Conservation (phyloP, 2,797 vertebrate species). For the Tamandua tetradactyla region DNA sequence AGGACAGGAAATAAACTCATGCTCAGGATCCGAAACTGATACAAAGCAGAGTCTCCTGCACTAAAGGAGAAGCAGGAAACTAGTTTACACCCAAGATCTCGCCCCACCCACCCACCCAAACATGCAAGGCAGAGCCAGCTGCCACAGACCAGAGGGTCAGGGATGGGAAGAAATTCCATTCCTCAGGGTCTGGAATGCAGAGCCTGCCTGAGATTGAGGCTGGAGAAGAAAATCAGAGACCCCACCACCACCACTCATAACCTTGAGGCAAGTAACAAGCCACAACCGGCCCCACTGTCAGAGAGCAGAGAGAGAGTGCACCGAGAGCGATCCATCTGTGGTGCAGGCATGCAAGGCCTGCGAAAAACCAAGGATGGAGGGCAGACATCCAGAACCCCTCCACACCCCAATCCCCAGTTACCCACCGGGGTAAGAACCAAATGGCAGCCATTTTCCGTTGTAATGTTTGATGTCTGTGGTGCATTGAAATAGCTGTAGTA, state of each 20-base stretch:
- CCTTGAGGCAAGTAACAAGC: background rate
- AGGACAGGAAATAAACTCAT: background rate
- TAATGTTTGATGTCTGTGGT: background rate
- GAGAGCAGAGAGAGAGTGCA: background rate
- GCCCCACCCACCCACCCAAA: background rate
- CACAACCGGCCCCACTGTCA: too few relatives aligned
- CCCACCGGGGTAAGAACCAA: background rate
- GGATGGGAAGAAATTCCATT: background rate
- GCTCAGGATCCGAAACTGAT: background rate
- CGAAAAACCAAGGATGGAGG: background rate
- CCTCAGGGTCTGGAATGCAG: background rate
- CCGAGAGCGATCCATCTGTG: background rate
- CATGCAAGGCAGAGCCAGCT: background rate
- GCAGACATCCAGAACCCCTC: background rate
- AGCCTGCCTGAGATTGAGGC: background rate
- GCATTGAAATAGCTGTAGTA: background rate
- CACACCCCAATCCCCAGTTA: background rate
- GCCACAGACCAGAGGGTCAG: background rate
- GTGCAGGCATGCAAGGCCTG: background rate
- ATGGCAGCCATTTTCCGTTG: background rate
- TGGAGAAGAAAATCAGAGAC: background rate
- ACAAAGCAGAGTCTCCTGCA: background rate
- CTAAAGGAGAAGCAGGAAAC: background rate
- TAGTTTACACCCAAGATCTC: background rate
- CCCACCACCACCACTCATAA: background rate